Evolutionary conservation across 1,140 invertebrate species (phyloP).

Genomic region (Mizuhopecten yessoensis): DNA sequence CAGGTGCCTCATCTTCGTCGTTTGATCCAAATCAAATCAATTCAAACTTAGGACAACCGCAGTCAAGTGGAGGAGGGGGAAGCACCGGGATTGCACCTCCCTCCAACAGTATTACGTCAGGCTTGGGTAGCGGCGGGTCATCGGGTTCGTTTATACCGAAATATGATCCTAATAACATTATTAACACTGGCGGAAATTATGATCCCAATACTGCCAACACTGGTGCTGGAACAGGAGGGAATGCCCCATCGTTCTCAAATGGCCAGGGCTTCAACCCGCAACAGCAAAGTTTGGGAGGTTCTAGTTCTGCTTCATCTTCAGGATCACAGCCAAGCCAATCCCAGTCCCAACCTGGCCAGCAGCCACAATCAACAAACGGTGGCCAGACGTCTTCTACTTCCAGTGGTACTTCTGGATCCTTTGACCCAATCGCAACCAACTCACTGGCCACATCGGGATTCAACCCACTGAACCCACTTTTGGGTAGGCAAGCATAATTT

Average conservation of each 20-base stretch:
- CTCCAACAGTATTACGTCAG: conserved; percentile 23
- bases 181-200: conserved; percentile 65
- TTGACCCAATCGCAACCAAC: conserved; percentile 67
- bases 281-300: conserved; percentile 53
- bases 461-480: conserved; percentile 66
- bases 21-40: conserved; percentile 59
- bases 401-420: conserved; percentile 45
- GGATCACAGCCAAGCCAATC: not conserved
- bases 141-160: conserved; percentile 47
- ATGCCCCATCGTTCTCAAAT: conserved; percentile 57
- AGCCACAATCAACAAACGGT: not conserved
- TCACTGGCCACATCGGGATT: conserved; percentile 66
- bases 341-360: not conserved
- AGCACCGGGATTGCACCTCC: conserved; percentile 18
- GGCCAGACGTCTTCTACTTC: not conserved
- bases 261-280: conserved; percentile 60
- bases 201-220: conserved; percentile 68
- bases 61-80: not conserved
- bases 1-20: not conserved
- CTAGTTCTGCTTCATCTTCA: conserved; percentile 47
- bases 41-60: conserved; percentile 14
- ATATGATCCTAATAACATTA: conserved; percentile 63
- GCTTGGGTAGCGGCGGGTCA: conserved; percentile 23
- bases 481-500: conserved; percentile 53
- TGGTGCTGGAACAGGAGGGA: conserved; percentile 54